Conservation (phyloP, 1,140 invertebrate species). For the Meloidogyne hapla region DNA sequence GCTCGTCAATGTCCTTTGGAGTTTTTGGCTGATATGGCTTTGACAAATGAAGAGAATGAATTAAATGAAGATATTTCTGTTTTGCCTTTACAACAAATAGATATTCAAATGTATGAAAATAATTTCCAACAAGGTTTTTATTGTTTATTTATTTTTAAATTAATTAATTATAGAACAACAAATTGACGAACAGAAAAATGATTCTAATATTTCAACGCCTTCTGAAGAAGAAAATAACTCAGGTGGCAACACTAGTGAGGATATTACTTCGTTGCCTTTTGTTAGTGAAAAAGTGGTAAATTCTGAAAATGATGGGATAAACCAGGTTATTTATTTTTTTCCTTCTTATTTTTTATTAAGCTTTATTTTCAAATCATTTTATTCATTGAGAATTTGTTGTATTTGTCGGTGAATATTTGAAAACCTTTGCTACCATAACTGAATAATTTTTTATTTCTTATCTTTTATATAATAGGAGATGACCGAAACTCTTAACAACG, state of each 20-base stretch:
- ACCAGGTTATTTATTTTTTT: neutral
- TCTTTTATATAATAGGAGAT: too few relatives aligned
- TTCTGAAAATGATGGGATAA: neutral
- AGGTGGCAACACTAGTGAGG: slow-evolving; percentile 15
- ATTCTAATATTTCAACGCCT: neutral
- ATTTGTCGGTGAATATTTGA: too few relatives aligned
- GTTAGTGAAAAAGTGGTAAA: neutral
- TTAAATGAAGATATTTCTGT: neutral
- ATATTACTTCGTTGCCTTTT: slow-evolving; percentile 19
- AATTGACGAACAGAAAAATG: neutral
- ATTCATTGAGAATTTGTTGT: too few relatives aligned
- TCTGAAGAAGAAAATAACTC: neutral
- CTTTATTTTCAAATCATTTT: too few relatives aligned
- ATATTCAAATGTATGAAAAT: neutral
- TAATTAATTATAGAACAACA: neutral
- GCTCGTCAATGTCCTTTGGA: neutral
- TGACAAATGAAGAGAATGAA: neutral
- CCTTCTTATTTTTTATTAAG: too few relatives aligned
- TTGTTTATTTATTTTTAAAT: neutral
- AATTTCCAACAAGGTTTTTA: neutral
- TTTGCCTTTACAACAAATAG: neutral
- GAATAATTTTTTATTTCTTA: too few relatives aligned
- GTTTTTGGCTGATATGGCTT: neutral
- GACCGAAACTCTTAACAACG: neutral
- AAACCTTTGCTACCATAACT: too few relatives aligned